Evolutionary conservation across 2,113 vertebrate genomes (phyloP), one percentile per base, ranked within the genome.

Genomic region (Oriolus oriolus): DNA sequence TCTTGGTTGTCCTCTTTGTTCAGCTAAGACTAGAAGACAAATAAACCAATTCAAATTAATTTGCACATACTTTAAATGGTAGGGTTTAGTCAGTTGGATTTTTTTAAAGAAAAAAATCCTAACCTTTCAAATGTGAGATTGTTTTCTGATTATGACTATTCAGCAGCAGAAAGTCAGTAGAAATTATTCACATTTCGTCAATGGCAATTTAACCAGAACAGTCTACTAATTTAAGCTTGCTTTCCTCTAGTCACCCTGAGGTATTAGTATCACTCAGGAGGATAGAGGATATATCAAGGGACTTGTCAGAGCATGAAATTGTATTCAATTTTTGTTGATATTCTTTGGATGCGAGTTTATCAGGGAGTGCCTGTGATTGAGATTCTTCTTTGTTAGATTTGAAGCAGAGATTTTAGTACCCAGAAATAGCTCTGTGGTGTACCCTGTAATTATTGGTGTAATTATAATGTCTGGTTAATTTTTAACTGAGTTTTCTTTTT

Each of bases 361-460:
- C 41, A 45, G 31, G 30, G 49, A 52, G 14, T 80, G 57, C 22
- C 31, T 87, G 30, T 66, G 66, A 60, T 6, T n/a, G 16, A 82
- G 75, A 12, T 74, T 47, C 1, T 77, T 16, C 41, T 83, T 76
- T 76, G 50, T 41, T 80, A 80, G 50, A 50, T 83, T 24, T 69
- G 19, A 82, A 64, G 37, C 31, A 49, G 28, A 87, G 37, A 69
- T 76, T 79, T 60, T 69, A 73, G 59, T 16, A 69, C 20, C 28
- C 0, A 0, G 54, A 60, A 74, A 39, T 64, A 76, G 6, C 11
- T 82, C 13, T 70, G 30, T 41, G 21, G 3, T 37, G 12, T 73
- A 23, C 18, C 27, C 7, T 33, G 16, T 65, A 74, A 54, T 69
- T 89, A 57, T 7, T 50, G 49, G 5, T 33, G 18, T 76, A 52